Evolutionary conservation across 2,888 invertebrate species (phyloP).

Genomic region (Melinaea marsaeus): DNA sequence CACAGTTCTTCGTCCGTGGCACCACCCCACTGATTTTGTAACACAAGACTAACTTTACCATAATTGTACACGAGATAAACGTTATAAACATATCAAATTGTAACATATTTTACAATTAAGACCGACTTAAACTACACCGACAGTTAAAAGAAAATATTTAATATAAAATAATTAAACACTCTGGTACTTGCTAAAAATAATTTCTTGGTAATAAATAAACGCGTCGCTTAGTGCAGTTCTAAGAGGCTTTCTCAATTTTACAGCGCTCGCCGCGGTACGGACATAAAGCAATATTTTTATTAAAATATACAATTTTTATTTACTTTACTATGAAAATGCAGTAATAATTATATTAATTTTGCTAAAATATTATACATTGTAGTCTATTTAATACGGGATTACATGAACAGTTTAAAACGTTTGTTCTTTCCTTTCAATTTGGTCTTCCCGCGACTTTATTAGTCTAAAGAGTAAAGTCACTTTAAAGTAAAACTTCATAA

Average conservation of each 20-base stretch:
- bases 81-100: background rate
- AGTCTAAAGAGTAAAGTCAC: conserved; percentile 45
- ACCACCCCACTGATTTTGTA: conserved; percentile 47
- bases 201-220: conserved; percentile 48
- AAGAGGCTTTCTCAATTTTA: no score
- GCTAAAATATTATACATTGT: no score
- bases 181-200: conserved; percentile 59
- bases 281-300: no score
- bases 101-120: conserved; percentile 31
- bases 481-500: conserved; percentile 54
- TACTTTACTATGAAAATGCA: no score
- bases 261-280: no score
- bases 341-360: no score
- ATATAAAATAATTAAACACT: conserved; percentile 51
- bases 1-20: conserved; percentile 51
- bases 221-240: no score
- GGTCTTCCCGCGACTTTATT: conserved; percentile 39
- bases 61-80: conserved; percentile 1
- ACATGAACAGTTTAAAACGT: conserved; percentile 5
- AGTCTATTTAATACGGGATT: background rate
- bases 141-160: no score
- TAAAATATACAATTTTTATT: no score
- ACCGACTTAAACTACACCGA: background rate
- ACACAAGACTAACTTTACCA: conserved; percentile 36
- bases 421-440: conserved; percentile 13